Conservation (phyloP, 2,113 vertebrate genomes). For the Pollimyrus isidori region DNA sequence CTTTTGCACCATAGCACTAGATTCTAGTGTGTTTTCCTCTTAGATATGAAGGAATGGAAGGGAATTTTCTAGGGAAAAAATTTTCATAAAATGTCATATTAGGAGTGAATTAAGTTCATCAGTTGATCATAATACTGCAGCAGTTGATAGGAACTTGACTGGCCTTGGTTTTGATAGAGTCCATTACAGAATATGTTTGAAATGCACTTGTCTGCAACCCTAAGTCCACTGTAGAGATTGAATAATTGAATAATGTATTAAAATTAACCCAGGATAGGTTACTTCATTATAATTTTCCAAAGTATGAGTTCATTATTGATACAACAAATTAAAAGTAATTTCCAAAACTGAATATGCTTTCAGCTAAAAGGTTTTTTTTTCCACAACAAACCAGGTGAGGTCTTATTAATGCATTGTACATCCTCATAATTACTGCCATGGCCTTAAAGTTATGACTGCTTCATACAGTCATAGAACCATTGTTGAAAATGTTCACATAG, state of each 20-base stretch:
- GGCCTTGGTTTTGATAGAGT: neutral
- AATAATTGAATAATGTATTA: too few relatives aligned
- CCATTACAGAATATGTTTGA: neutral
- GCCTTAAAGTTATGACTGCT: neutral
- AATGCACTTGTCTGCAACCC: neutral
- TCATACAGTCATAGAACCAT: neutral
- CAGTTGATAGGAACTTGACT: neutral
- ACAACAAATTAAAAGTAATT: neutral
- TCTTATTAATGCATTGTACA: neutral
- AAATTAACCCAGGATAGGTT: neutral
- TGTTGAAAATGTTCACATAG: neutral
- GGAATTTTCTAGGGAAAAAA: neutral
- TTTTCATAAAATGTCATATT: neutral
- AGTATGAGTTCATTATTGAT: neutral
- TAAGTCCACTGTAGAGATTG: neutral
- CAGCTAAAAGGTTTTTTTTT: neutral
- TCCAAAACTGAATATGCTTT: neutral
- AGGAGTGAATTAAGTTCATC: neutral
- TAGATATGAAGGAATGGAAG: neutral
- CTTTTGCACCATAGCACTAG: neutral
- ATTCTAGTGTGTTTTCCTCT: neutral
- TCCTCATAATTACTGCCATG: neutral
- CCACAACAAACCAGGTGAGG: neutral
- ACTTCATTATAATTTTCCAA: neutral
- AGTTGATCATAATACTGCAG: neutral